These are phyloP conservation scores for Solenopsis invicta DNA, from an alignment of 1,140 invertebrate genomes.

Conservation along the genomic window DNA sequence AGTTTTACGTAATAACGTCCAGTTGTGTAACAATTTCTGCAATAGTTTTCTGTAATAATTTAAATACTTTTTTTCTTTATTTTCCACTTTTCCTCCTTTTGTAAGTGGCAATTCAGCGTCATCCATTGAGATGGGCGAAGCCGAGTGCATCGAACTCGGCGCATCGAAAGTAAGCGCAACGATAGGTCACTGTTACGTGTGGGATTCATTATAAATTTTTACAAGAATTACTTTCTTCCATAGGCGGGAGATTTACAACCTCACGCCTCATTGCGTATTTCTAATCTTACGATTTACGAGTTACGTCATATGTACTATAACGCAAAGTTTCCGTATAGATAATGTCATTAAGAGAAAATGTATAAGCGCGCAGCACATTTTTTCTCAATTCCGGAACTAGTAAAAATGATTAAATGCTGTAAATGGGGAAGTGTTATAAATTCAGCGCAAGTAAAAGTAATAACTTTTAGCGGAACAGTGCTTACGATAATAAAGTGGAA, in stretches of 20 bases:
- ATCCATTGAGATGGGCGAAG: conserved; percentile 29
- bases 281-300: conserved; percentile 39
- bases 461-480: background rate
- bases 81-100: background rate
- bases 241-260: background rate
- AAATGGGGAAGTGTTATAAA: conserved; percentile 1
- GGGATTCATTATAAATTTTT: conserved; percentile 46
- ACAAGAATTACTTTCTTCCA: conserved; percentile 34
- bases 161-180: conserved; percentile 34
- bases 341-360: conserved; percentile 2
- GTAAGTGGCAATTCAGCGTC: background rate
- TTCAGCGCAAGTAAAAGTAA: conserved; percentile 6
- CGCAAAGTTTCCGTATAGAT: conserved; percentile 18
- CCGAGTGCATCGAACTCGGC: conserved; percentile 21
- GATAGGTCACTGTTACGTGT: conserved; percentile 49
- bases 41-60: background rate
- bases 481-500: background rate
- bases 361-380: background rate
- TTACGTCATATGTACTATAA: conserved; percentile 13
- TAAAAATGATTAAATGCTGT: conserved; percentile 14
- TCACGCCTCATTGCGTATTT: conserved; percentile 37
- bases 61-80: background rate
- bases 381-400: background rate
- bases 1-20: background rate
- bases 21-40: background rate